Conservation (phyloP, 2,888 invertebrate genomes). For the Sympetrum striolatum region DNA sequence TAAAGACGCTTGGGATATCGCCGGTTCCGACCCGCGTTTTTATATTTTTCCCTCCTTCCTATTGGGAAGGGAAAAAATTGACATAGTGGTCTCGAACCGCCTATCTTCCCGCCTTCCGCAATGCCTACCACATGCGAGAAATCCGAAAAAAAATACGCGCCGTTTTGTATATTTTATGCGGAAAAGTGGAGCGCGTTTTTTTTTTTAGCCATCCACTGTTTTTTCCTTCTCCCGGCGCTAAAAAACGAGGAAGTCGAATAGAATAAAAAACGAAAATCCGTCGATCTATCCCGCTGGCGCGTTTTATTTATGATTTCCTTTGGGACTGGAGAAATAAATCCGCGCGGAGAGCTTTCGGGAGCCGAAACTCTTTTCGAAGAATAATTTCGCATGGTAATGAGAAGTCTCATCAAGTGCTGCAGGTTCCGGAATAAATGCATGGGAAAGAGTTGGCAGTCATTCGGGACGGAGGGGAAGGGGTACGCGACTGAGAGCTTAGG, state of each 20-base stretch:
- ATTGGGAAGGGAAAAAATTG: neutral
- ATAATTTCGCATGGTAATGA: neutral
- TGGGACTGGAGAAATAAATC: neutral
- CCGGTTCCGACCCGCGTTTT: neutral
- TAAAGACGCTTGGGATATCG: neutral
- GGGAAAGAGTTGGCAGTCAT: neutral
- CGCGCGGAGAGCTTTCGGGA: neutral
- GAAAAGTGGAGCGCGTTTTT: neutral
- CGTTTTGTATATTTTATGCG: neutral
- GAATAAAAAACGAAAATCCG: neutral
- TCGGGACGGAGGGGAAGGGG: neutral
- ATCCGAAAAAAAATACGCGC: neutral
- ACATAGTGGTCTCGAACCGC: neutral
- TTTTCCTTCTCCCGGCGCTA: neutral
- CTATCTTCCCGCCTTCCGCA: neutral
- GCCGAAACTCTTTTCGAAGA: neutral
- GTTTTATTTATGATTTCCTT: neutral
- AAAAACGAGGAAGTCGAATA: neutral
- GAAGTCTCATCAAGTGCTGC: constrained; percentile 1
- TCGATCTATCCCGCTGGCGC: neutral
- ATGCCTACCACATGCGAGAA: neutral
- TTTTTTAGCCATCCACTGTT: neutral
- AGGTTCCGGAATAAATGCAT: constrained; percentile 5
- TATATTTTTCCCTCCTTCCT: no score
- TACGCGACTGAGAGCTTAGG: neutral